Evolutionary conservation across 2,113 vertebrate genomes (phyloP), one percentile per base, ranked within the genome.

Genomic region (Albula goreensis): DNA sequence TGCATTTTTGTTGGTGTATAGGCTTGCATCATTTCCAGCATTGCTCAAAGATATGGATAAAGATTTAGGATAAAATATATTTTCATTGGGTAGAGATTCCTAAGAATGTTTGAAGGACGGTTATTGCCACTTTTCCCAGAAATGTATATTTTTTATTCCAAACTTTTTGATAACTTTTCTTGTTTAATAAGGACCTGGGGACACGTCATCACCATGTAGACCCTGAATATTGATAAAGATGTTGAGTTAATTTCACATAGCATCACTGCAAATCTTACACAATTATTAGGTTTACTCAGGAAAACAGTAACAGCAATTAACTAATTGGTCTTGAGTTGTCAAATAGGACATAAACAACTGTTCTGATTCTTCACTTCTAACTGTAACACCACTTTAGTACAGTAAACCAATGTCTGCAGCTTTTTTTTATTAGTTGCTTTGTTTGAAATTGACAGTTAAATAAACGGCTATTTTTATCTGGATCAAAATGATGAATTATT

Each of bases 401-500:
- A 70, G 63, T 5, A 70, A 70, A 22, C 31, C 22, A 25, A 5
- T 1, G n/a, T 25, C 25, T 74, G 70, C n/a, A 25, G 15, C 60
- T 66, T 66, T 19, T 19, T 66, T 15, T 66, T 66, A 22, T 19
- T 66, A 66, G 17, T 66, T 60, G 56, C 56, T 15, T 66, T 66
- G 60, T 19, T 66, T 66, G 7, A 66, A 19, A 66, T 66, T 66
- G 60, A 66, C 60, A 66, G 60, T 5, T 15, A 4, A 66, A 66
- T 15, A 66, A 66, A 66, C 22, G 19, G 60, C n/a, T 31, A 31
- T 31, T 74, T 31, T 74, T 25, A 74, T 31, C 8, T 74, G 70
- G 17, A 74, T 74, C 70, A 74, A 74, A 74, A 74, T 31, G 66
- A 74, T 74, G 70, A 31, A 74, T 74, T 74, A 74, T 74, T 25